These are phyloP conservation scores for Trogon surrucura DNA, from an alignment of 2,113 vertebrate species.

Conservation along the genomic window DNA sequence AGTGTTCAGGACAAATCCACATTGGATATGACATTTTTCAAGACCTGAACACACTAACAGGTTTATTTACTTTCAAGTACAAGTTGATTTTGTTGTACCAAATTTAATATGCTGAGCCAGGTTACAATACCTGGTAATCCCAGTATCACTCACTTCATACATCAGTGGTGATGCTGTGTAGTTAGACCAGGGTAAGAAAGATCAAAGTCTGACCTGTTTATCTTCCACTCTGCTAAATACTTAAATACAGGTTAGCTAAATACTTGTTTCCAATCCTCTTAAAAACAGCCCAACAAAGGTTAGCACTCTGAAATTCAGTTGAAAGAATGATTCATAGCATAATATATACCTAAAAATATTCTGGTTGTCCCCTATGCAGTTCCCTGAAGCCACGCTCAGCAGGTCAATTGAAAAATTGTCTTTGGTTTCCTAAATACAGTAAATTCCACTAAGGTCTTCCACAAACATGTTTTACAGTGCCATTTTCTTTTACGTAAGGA, in stretches of 20 bases:
- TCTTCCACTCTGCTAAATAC: not conserved
- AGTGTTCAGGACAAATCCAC: not conserved
- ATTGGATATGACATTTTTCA: not conserved
- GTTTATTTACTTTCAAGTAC: not conserved
- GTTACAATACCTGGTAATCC: not conserved
- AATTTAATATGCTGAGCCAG: not conserved
- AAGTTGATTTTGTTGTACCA: not conserved
- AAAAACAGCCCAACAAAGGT: not conserved
- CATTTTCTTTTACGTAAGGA: not conserved
- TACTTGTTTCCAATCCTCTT: not conserved
- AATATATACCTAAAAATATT: not conserved
- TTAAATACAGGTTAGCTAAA: not conserved
- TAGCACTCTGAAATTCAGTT: not conserved
- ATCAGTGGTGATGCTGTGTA: not conserved
- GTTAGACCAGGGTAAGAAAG: rapidly evolving
- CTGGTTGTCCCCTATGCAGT: not conserved
- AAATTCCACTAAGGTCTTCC: not conserved
- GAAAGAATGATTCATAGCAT: not conserved
- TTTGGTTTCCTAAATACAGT: not conserved
- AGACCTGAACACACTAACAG: not conserved
- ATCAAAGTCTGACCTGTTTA: not conserved
- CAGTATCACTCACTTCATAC: not conserved
- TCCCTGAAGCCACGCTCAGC: not conserved
- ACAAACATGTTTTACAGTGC: not conserved
- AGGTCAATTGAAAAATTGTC: not conserved